Evolutionary conservation across 2,888 invertebrate species (phyloP), one percentile per base, ranked within the genome.

Genomic region (Nemotelus nigrinus): DNA sequence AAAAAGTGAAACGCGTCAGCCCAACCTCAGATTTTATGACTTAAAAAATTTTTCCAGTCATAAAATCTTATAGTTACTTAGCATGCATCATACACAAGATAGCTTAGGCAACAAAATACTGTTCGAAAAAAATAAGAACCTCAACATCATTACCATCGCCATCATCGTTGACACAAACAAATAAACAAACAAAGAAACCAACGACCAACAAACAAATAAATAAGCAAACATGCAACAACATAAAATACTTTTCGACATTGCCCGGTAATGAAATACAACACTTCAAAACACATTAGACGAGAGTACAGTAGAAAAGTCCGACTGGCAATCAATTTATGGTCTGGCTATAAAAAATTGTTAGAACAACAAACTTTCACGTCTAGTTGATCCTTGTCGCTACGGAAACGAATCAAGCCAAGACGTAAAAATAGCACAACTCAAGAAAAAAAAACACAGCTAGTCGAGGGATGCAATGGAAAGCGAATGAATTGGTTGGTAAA

Each of bases 241-340:
- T 74, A 60, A 60, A 74, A 74, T 60, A 74, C 74, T 74, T 60
- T 70, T 63, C 63, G 50, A 74, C 63, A 74, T 74, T 74, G 63
- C 74, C 44, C 74, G 48, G 48, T 60, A 74, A 74, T 74, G 74
- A 48, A 74, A 74, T 74, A 74, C 50, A 50, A 74, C 74, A 74
- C 74, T 74, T 60, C 72, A 58, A 60, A 72, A 72, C 70, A 70
- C 70, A 70, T 70, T 70, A 70, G 53, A 70, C 43, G n/a, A 53
- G 43, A 25, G 25, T 25, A 25, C 25, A 25, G 25, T 25, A 25
- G 25, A 25, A 25, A 25, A 25, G 25, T 39, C 60, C 60, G 41
- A 60, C 41, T 43, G 41, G 60, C 60, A 60, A 60, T 60, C 60
- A 60, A 60, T 60, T 60, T 60, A 43, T 60, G 60, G 25, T 25